Conservation (phyloP, 2,797 vertebrate genomes). For the Ctenochaetus hawaiiensis region DNA sequence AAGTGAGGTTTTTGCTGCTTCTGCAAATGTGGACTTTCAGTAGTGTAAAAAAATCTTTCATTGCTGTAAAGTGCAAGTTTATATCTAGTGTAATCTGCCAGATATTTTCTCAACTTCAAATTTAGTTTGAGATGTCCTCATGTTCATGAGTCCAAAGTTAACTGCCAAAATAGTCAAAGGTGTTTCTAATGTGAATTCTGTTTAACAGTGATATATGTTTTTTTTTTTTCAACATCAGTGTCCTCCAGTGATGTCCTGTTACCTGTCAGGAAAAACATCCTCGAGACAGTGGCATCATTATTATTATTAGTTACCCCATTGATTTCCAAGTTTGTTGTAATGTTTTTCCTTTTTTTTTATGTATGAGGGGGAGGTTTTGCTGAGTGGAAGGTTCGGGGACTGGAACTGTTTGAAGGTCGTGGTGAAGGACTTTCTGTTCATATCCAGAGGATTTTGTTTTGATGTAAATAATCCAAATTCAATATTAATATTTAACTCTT, state of each 20-base stretch:
- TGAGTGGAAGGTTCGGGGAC: constrained; percentile 47
- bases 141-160: constrained; percentile 65
- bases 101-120: constrained; percentile 5
- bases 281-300: constrained; percentile 8
- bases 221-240: constrained; percentile 21
- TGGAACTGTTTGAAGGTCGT: constrained; percentile 64
- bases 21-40: neutral
- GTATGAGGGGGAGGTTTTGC: constrained; percentile 39
- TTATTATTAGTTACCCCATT: neutral
- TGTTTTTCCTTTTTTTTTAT: constrained; percentile 42
- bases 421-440: constrained; percentile 76
- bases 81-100: neutral
- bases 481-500: constrained; percentile 84
- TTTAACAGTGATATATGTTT: constrained; percentile 16
- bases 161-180: constrained; percentile 50
- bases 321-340: neutral
- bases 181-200: constrained; percentile 44
- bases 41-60: constrained; percentile 1
- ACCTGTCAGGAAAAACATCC: constrained; percentile 35
- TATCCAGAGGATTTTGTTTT: constrained; percentile 75
- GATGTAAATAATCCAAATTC: constrained; percentile 83
- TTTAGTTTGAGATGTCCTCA: constrained; percentile 42
- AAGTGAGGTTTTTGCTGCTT: constrained; percentile 12
- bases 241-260: constrained; percentile 28
- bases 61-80: constrained; percentile 15